Conservation (phyloP, 2,113 vertebrate genomes). For the Anarrhichthys ocellatus region DNA sequence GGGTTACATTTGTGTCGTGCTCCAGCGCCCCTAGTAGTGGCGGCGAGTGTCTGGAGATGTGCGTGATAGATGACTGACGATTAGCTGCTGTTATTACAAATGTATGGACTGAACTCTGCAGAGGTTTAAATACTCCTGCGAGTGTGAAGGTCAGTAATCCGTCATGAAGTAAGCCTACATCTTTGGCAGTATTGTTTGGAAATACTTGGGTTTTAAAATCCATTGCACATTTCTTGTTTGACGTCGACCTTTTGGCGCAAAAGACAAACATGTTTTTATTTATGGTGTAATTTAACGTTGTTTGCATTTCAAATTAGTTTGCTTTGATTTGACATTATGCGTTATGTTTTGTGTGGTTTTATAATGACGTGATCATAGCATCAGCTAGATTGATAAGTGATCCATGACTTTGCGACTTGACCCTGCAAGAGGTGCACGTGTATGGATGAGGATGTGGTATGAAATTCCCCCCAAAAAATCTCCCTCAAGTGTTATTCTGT, state of each 20-base stretch:
- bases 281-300: slow-evolving; percentile 70
- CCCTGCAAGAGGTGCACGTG: slow-evolving; percentile 39
- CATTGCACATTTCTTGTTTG: slow-evolving; percentile 67
- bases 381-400: slow-evolving; percentile 55
- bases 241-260: slow-evolving; percentile 39
- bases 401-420: slow-evolving; percentile 47
- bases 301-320: slow-evolving; percentile 54
- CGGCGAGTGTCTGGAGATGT: slow-evolving; percentile 51
- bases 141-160: slow-evolving; percentile 36
- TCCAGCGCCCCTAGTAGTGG: slow-evolving; percentile 39
- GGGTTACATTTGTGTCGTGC: slow-evolving; percentile 45
- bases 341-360: slow-evolving; percentile 50
- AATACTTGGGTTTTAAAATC: slow-evolving; percentile 19
- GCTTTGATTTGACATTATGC: slow-evolving; percentile 44
- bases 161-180: slow-evolving; percentile 9
- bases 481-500: slow-evolving; percentile 76
- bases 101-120: slow-evolving; percentile 31
- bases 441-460: slow-evolving; percentile 47
- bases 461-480: slow-evolving; percentile 13
- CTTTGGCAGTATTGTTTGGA: slow-evolving; percentile 50
- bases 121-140: slow-evolving; percentile 27
- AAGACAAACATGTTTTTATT: slow-evolving; percentile 64
- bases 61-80: slow-evolving; percentile 42
- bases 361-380: slow-evolving; percentile 53
- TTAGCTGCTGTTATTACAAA: slow-evolving; percentile 50